These are phyloP conservation scores for Lordiphosa mommai DNA, from an alignment of 1,140 invertebrate species.

Conservation along the genomic window DNA sequence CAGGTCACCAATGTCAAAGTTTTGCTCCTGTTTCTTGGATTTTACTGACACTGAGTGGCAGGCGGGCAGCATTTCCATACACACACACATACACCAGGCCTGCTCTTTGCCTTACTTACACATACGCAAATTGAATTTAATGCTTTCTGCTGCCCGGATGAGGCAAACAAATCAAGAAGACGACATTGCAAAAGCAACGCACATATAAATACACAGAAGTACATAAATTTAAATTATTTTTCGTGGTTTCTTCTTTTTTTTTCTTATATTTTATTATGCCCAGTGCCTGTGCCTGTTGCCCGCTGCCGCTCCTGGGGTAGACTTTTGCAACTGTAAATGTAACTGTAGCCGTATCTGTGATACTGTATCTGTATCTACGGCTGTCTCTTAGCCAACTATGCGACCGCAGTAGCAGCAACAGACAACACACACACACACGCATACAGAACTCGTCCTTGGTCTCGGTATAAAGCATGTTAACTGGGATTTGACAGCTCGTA, in stretches of 20 bases:
- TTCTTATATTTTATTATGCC: constrained; percentile 10
- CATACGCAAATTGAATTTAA: constrained; percentile 69
- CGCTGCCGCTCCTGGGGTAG: not conserved
- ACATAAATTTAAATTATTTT: constrained; percentile 77
- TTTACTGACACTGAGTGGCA: constrained; percentile 72
- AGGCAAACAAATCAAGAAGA: constrained; percentile 43
- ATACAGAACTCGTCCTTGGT: constrained; percentile 36
- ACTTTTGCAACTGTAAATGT: constrained; percentile 23
- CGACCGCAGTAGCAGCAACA: constrained; percentile 45
- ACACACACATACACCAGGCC: constrained; percentile 1
- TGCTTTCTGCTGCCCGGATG: constrained; percentile 47
- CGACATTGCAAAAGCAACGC: constrained; percentile 41
- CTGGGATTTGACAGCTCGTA: constrained; percentile 79
- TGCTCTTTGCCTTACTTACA: constrained; percentile 19
- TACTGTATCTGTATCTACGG: constrained; percentile 29
- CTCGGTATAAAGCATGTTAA: constrained; percentile 70
- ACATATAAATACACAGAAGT: constrained; percentile 68
- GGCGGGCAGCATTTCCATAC: constrained; percentile 13
- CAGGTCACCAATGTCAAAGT: constrained; percentile 27
- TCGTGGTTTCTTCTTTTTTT: constrained; percentile 32
- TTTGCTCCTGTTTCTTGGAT: constrained; percentile 22
- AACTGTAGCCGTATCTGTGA: constrained; percentile 41
- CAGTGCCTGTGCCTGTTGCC: constrained; percentile 5
- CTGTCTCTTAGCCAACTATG: constrained; percentile 70
- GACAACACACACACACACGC: constrained; percentile 14